Evolutionary conservation across 1,140 invertebrate genomes (phyloP).

Genomic region (Copidosoma floridanum): DNA sequence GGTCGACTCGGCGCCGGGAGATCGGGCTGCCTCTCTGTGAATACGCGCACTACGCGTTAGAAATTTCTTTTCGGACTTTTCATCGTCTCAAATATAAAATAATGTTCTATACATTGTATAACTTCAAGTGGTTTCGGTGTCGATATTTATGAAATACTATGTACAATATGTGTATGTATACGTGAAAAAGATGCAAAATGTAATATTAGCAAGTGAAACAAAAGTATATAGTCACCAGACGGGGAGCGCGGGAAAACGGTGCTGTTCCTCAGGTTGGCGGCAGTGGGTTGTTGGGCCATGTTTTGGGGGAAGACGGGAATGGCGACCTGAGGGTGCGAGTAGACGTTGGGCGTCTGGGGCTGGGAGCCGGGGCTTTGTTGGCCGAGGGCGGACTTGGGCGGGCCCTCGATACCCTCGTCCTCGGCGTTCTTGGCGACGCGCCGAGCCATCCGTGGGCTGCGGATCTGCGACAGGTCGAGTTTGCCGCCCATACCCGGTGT

Average conservation of each 20-base stretch:
- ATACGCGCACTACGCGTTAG: too few relatives aligned
- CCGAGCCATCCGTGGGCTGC: constrained; percentile 84
- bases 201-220: too few relatives aligned
- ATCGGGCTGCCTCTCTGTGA: constrained; percentile 30
- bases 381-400: constrained; percentile 39
- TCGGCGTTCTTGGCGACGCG: constrained; percentile 71
- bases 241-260: constrained; percentile 38
- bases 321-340: constrained; percentile 66
- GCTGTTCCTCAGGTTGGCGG: constrained; percentile 39
- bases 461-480: constrained; percentile 85
- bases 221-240: constrained; percentile 28
- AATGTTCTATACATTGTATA: too few relatives aligned
- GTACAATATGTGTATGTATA: too few relatives aligned
- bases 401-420: constrained; percentile 56
- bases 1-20: constrained; percentile 28
- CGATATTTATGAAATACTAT: too few relatives aligned
- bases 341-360: constrained; percentile 43
- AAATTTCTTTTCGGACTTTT: too few relatives aligned
- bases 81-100: too few relatives aligned
- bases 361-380: constrained; percentile 50
- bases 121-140: too few relatives aligned
- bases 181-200: not conserved
- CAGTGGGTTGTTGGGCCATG: constrained; percentile 54
- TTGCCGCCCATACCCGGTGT: constrained; percentile 78
- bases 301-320: constrained; percentile 69